Evolutionary conservation across 2,888 invertebrate species (phyloP).

Genomic region (Dimorphilus gyrociliatus): DNA sequence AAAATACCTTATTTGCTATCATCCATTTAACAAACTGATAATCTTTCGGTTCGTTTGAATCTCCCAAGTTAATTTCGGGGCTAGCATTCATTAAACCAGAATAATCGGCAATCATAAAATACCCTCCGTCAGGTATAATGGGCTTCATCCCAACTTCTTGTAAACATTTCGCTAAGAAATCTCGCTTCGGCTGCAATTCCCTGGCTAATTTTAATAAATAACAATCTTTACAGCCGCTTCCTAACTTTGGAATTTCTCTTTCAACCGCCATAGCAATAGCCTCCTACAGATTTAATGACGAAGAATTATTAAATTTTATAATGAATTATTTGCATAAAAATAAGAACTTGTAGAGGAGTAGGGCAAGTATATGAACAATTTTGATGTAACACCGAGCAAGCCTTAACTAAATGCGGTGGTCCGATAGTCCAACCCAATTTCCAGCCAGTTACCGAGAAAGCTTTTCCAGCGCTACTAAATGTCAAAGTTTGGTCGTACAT

Average conservation of each 20-base stretch:
- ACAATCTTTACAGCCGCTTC: slow-evolving; percentile 46
- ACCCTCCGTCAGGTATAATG: slow-evolving; percentile 85
- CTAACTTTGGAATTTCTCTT: slow-evolving; percentile 53
- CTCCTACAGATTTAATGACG: slow-evolving; percentile 54
- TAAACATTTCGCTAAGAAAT: slow-evolving; percentile 22
- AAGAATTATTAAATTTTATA: background rate
- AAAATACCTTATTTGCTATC: slow-evolving; percentile 53
- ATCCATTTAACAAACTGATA: slow-evolving; percentile 90
- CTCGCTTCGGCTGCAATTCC: slow-evolving; percentile 45
- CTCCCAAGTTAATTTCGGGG: slow-evolving; percentile 12
- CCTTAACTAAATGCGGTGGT: slow-evolving; percentile 58
- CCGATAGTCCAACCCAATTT: slow-evolving; percentile 85
- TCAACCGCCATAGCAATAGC: slow-evolving; percentile 80
- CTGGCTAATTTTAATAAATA: slow-evolving; percentile 63
- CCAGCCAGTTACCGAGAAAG: slow-evolving; percentile 81
- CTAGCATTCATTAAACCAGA: slow-evolving; percentile 28
- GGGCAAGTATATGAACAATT: slow-evolving; percentile 79
- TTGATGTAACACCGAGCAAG: slow-evolving; percentile 73
- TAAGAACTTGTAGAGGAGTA: slow-evolving; percentile 60
- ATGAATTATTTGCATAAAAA: background rate
- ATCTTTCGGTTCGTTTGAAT: slow-evolving; percentile 45
- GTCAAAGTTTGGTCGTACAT: slow-evolving; percentile 98
- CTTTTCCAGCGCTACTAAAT: slow-evolving; percentile 91
- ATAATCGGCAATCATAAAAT: slow-evolving; percentile 92
- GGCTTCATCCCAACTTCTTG: slow-evolving; percentile 68